phyloP scores from a whole-genome alignment of 2,888 invertebrate genomes.

The Hyles lineata region DNA sequence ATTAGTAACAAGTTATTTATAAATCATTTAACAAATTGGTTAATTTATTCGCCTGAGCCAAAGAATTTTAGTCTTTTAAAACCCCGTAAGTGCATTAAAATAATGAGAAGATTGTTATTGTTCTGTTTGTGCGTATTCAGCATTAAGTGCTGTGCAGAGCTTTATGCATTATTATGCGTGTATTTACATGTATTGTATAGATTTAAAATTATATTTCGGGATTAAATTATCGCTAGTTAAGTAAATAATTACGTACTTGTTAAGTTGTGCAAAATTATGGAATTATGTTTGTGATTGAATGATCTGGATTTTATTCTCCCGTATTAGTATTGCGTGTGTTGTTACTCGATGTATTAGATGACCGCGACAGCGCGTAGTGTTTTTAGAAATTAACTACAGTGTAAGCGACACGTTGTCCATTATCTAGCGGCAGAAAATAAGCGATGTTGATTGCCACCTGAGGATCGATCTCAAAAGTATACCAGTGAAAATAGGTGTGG shows the following conservation, averaged over 20 bases:
- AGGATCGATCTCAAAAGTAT: too few species aligned
- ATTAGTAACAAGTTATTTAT: neutral
- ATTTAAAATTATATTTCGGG: neutral
- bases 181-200: conserved; percentile 21
- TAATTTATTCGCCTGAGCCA: conserved; percentile 45
- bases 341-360: neutral
- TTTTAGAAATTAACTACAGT: neutral
- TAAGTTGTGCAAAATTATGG: conserved; percentile 4
- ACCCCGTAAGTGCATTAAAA: conserved; percentile 38
- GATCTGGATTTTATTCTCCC: conserved; percentile 5
- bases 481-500: neutral
- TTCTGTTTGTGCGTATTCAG: conserved; percentile 41
- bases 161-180: conserved; percentile 25
- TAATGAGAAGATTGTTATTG: conserved; percentile 40
- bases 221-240: conserved; percentile 1
- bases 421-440: neutral
- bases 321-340: neutral
- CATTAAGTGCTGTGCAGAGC: conserved; percentile 22
- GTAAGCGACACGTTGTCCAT: neutral
- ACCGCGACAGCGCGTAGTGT: neutral
- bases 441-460: too few species aligned
- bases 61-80: conserved; percentile 49
- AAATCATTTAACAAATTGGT: conserved; percentile 37
- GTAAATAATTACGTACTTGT: neutral
- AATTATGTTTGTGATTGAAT: neutral